Percentiles rank a stretch among this genome's conserved stretches.
phyloP scores from a whole-genome alignment of 1,140 invertebrate genomes.

The Leguminivora glycinivorella region DNA sequence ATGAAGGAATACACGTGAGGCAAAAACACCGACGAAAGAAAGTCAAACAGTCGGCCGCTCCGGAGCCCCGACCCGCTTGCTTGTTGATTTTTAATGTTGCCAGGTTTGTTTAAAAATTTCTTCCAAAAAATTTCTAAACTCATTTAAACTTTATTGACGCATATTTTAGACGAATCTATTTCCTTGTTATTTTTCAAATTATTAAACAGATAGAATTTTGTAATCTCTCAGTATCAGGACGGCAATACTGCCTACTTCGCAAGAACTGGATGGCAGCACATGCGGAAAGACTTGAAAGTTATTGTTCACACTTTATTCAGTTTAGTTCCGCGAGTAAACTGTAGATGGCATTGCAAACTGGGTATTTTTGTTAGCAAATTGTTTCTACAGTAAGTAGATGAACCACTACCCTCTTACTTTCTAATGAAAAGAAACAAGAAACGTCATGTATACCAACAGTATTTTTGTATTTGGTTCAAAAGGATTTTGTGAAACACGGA shows the following conservation, averaged over 20 bases:
- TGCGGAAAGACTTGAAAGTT: not conserved
- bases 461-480: conserved; percentile 66
- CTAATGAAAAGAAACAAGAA: conserved; percentile 17
- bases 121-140: not conserved
- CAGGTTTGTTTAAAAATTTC: not conserved
- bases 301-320: not conserved
- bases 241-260: too few relatives aligned
- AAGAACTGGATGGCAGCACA: not conserved
- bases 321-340: not conserved
- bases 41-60: conserved; percentile 23
- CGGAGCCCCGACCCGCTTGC: conserved; percentile 10
- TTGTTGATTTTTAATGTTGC: conserved; percentile 17
- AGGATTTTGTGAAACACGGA: conserved; percentile 46
- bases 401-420: not conserved
- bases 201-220: too few relatives aligned
- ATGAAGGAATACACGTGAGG: not conserved
- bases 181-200: not conserved
- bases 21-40: conserved; percentile 22
- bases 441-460: conserved; percentile 48
- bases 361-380: not conserved
- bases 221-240: too few relatives aligned
- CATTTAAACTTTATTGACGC: not conserved
- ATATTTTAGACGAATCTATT: not conserved
- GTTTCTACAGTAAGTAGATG: not conserved
- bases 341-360: not conserved